Evolutionary conservation across 2,797 vertebrate species (phyloP).

Genomic region (Rhynchotus rufescens): DNA sequence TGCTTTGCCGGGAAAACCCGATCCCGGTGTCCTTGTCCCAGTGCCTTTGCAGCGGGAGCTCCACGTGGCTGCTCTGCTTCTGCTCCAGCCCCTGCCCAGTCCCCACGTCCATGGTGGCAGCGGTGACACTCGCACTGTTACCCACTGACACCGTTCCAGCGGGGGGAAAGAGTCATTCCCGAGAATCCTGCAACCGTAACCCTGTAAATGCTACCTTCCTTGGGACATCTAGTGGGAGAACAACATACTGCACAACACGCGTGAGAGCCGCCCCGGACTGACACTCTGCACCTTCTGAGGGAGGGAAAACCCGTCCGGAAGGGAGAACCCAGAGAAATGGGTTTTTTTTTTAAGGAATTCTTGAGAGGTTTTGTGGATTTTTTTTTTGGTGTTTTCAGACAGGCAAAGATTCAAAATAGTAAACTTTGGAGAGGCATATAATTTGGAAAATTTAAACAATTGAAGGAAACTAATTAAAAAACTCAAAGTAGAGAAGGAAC

Average conservation of each 20-base stretch:
- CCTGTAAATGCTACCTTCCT: constrained; percentile 17
- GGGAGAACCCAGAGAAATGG: neutral
- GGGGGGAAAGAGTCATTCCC: neutral
- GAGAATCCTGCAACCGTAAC: neutral
- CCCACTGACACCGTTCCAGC: neutral
- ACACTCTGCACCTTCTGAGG: neutral
- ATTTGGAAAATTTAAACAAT: neutral
- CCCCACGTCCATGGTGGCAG: no score
- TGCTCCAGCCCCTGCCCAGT: neutral
- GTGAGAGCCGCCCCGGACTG: neutral
- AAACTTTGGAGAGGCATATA: neutral
- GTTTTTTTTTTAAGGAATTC: neutral
- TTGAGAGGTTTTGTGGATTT: no score
- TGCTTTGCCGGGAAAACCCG: neutral
- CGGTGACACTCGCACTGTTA: neutral
- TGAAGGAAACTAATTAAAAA: neutral
- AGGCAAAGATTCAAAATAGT: neutral
- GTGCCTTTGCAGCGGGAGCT: neutral
- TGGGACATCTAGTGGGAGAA: constrained; percentile 67
- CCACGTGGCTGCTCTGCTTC: neutral
- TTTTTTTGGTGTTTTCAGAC: neutral
- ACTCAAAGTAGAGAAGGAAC: neutral
- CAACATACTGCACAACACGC: neutral
- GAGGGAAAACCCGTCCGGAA: neutral
- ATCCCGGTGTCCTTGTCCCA: neutral